A percentile compares a stretch with the other conserved stretches of the same genome.
These are phyloP conservation scores for Lota lota DNA, from an alignment of 2,113 vertebrate species.

Conservation along the genomic window DNA sequence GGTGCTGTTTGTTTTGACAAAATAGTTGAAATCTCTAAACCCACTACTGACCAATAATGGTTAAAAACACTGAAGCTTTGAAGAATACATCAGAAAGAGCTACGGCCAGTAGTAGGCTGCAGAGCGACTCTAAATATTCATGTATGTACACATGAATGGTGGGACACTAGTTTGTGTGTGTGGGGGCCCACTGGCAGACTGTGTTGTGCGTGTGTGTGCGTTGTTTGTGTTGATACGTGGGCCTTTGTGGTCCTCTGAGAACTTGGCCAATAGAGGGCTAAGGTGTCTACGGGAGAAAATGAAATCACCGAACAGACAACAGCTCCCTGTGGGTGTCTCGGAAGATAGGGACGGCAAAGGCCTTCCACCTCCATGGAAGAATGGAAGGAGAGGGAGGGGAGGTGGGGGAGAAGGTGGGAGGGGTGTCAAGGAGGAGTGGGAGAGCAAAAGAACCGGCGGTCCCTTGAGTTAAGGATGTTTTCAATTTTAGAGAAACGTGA, in stretches of 20 bases:
- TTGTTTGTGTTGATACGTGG: constrained; percentile 7
- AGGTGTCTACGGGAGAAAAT: constrained; percentile 40
- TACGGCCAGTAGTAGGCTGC: too few species aligned
- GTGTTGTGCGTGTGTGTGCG: background rate
- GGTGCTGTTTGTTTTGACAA: too few species aligned
- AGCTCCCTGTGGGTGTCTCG: constrained; percentile 43
- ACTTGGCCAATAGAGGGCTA: constrained; percentile 27
- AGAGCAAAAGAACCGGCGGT: background rate
- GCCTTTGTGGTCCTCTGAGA: constrained; percentile 16
- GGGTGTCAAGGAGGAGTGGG: constrained; percentile 7
- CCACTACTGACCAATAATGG: too few species aligned
- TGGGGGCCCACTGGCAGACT: background rate
- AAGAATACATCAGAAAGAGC: too few species aligned
- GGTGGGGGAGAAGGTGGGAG: background rate
- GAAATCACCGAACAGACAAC: constrained; percentile 44
- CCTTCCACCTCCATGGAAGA: background rate
- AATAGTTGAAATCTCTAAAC: too few species aligned
- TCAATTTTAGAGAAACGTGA: constrained; percentile 48
- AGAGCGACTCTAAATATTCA: too few species aligned
- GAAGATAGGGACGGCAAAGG: constrained; percentile 21
- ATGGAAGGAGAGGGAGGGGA: too few species aligned
- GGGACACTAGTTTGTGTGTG: background rate
- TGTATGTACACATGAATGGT: background rate
- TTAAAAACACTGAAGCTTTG: too few species aligned
- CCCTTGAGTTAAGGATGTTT: constrained; percentile 52